Evolutionary conservation across 2,888 invertebrate genomes (phyloP).

Genomic region (Brachyptera risi): DNA sequence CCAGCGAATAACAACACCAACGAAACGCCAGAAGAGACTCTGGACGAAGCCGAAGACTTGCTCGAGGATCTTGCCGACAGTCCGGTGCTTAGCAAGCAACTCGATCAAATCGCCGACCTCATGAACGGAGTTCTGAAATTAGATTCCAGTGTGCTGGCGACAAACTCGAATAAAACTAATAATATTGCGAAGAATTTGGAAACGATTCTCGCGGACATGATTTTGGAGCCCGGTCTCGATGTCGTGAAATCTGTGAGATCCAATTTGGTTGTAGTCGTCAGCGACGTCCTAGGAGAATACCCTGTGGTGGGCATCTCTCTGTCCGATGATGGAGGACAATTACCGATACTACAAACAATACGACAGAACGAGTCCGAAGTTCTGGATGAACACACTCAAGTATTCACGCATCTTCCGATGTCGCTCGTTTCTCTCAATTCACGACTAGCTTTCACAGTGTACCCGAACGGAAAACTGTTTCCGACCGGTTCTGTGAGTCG

Average conservation of each 20-base stretch:
- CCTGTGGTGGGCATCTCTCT: not conserved
- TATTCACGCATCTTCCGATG: not conserved
- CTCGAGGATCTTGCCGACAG: not conserved
- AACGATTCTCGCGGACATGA: not conserved
- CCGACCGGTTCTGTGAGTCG: not conserved
- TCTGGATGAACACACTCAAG: not conserved
- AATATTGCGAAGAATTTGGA: not conserved
- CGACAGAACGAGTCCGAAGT: not conserved
- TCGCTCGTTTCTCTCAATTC: slow-evolving; percentile 11
- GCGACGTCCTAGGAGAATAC: not conserved
- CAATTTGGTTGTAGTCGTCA: not conserved
- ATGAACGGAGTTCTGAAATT: not conserved
- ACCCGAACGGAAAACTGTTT: slow-evolving; percentile 9
- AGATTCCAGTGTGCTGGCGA: not conserved
- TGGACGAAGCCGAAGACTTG: not conserved
- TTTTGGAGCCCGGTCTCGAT: not conserved
- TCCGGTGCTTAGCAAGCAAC: not conserved
- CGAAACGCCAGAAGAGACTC: not conserved
- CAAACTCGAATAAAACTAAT: not conserved
- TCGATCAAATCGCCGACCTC: not conserved
- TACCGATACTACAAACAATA: not conserved
- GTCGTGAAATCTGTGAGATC: not conserved
- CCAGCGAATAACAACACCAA: not conserved
- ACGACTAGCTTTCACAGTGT: slow-evolving; percentile 23
- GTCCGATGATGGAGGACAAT: not conserved